Conservation (phyloP, 2,888 invertebrate genomes). For the Caenorhabditis sp. region DNA sequence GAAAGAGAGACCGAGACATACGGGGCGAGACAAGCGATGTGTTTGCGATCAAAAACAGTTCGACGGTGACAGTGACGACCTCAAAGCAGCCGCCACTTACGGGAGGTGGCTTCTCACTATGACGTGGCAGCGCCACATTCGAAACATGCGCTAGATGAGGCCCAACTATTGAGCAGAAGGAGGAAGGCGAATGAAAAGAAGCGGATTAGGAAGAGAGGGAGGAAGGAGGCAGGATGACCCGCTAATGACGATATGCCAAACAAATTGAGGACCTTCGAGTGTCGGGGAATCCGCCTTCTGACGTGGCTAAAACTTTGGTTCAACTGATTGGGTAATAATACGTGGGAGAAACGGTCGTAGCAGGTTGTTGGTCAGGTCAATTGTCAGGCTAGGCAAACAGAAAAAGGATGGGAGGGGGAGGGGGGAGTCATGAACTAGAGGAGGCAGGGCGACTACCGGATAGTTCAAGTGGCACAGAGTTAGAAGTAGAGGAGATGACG, state of each 20-base stretch:
- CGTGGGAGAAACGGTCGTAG: constrained; percentile 24
- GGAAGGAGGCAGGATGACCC: constrained; percentile 12
- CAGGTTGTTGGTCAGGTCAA: constrained; percentile 41
- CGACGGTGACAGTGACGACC: constrained; percentile 53
- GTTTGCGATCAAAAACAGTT: constrained; percentile 58
- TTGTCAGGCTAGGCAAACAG: constrained; percentile 48
- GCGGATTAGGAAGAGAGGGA: not conserved
- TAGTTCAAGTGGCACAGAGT: constrained; percentile 43
- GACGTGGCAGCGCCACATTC: constrained; percentile 47
- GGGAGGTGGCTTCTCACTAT: constrained; percentile 21
- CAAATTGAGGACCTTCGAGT: constrained; percentile 19
- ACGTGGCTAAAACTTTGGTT: no score
- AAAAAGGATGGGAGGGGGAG: constrained; percentile 22
- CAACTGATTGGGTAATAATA: constrained; percentile 13
- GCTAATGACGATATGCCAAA: constrained; percentile 55
- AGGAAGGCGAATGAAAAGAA: not conserved
- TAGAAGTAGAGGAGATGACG: constrained; percentile 20
- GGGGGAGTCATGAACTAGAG: constrained; percentile 15
- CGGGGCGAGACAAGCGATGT: constrained; percentile 38
- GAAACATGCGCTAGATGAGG: no score
- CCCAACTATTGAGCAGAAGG: constrained; percentile 29
- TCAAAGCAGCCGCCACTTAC: constrained; percentile 41
- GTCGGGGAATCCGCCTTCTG: not conserved
- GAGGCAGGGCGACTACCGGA: constrained; percentile 8
- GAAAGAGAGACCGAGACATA: constrained; percentile 29